Evolutionary conservation across 1,140 invertebrate genomes (phyloP), one percentile per base, ranked within the genome.

Genomic region (Pseudomyrmex pallidus): DNA sequence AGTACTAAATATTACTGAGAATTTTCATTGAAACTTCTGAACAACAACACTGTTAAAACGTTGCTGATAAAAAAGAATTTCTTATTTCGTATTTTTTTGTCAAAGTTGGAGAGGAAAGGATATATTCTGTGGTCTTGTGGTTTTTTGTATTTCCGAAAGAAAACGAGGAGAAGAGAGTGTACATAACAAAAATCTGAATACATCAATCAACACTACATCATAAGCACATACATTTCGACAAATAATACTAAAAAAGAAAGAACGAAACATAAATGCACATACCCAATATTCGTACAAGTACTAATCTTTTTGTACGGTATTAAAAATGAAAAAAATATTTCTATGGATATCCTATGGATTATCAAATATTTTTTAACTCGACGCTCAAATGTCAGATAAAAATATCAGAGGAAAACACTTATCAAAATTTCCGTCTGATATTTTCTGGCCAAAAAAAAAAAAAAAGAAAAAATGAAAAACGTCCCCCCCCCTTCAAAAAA

Each of bases 1-100:
- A 92, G 91, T 92, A 78, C 25, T 73, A 48, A 35, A 87, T 61
- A 67, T 61, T 82, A 90, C 83, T 10, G 74, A 90, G 82, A 90
- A 85, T 73, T 85, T 83, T 88, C 54, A 77, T 44, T 85, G 54
- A 74, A 63, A 62, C 70, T 12, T 83, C 44, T 85, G 12, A 61
- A 83, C 46, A 61, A 83, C 46, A 78, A 84, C 48, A 78, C 68
- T 57, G 64, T 82, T 88, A 85, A 87, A 70, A 50, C 61, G 57
- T 85, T 52, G 80, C 17, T 77, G 59, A 67, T 25, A 35, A 35
- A 35, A 35, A 35, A 35, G 35, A 35, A 52, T 15, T 5, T 76
- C 44, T 59, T 74, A 62, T 35, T 46, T 85, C 35, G 12, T 54
- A 48, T 62, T 84, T 54, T 84, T 54, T 12, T 62, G 54, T 46